Evolutionary conservation across 1,140 invertebrate genomes (phyloP).

Genomic region (Palaemon carinicauda): DNA sequence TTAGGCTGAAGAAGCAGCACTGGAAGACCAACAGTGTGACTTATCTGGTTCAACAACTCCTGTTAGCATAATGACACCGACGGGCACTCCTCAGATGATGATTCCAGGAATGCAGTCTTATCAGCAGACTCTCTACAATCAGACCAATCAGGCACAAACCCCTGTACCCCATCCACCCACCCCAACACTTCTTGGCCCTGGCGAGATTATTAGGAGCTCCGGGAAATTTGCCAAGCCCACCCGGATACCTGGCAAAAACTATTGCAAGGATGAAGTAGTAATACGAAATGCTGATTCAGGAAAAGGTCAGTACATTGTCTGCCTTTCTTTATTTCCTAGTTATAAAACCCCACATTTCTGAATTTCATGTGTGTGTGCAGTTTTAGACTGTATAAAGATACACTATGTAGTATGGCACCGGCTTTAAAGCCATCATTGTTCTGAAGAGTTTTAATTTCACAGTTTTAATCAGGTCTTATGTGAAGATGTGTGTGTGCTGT

Average conservation of each 20-base stretch:
- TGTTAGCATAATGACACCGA: slow-evolving; percentile 23
- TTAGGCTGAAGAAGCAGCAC: slow-evolving; percentile 50
- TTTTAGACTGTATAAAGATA: not conserved
- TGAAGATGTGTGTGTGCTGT: no score
- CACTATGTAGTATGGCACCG: not conserved
- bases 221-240: slow-evolving; percentile 89
- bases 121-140: slow-evolving; percentile 45
- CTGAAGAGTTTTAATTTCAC: no score
- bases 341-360: not conserved
- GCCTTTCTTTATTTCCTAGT: not conserved
- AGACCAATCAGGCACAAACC: slow-evolving; percentile 21
- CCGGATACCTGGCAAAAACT: slow-evolving; percentile 88
- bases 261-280: slow-evolving; percentile 91
- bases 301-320: slow-evolving; percentile 77
- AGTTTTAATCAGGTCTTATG: no score
- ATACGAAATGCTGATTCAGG: slow-evolving; percentile 93
- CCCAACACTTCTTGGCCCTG: slow-evolving; percentile 71
- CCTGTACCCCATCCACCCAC: slow-evolving; percentile 58
- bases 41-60: slow-evolving; percentile 2
- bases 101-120: slow-evolving; percentile 36
- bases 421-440: no score
- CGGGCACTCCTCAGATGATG: slow-evolving; percentile 21
- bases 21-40: slow-evolving; percentile 34
- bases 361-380: not conserved
- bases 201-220: slow-evolving; percentile 85